Base-by-base conservation (phyloP, 2,113 vertebrate species). In the Nyctereutes procyonoides region DNA sequence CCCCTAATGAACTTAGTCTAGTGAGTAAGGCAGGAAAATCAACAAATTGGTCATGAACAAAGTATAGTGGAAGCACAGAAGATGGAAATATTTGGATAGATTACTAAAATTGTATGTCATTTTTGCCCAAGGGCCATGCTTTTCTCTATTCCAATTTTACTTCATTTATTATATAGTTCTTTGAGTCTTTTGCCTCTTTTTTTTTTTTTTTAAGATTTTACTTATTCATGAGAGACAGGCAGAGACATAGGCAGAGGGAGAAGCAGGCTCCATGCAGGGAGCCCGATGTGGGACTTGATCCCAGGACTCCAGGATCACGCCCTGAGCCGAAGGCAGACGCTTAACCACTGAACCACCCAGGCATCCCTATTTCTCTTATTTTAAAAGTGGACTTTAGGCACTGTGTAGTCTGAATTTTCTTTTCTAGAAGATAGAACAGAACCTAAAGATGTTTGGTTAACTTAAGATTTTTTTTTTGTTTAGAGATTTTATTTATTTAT, bases 1-100 rank as follows among this genome's bases (percentile, higher is more conserved):
- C 19, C 62, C 20, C 58, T 94, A 56, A 91, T 77, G 88, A 88
- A 69, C 67, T 89, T 65, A 56, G 35, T 76, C 74, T 69, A 93
- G 48, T 92, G 20, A 13, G 16, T 89, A 17, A 95, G 2, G n/a
- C n/a, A 80, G 90, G 55, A 38, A 77, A 56, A 55, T 63, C 53
- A 91, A 53, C 62, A 93, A 20, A 53, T 85, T 80, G 65, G 32
- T 73, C 74, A 76, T 30, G 32, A 74, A 84, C 26, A 63, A 17
- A 63, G 35, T 69, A n/a, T 13, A 74, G 35, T 32, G 4, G 71
- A 90, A 84, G 0, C 67, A 80, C 62, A 62, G 69, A 95, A 62
- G 19, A 73, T 69, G 51, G n/a, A 84, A 83, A 28, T 90, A 69
- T 85, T 74, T 94, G 38, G 17, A 79, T 60, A 74, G 77, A 74